Evolutionary conservation across 2,113 vertebrate genomes (phyloP).

Genomic region (Syngnathus scovelli): DNA sequence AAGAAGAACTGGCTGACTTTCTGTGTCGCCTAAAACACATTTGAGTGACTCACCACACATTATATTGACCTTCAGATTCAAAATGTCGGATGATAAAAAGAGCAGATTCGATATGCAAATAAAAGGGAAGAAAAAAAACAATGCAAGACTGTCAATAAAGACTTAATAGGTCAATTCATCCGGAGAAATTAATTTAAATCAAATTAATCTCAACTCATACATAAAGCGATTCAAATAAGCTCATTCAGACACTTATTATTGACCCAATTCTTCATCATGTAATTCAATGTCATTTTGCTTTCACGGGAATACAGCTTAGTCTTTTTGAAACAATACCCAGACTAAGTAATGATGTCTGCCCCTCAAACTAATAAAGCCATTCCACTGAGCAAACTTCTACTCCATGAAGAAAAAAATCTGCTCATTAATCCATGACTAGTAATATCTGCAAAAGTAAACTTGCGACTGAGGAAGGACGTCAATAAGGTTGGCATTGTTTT

Average conservation of each 20-base stretch:
- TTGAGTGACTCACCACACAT: not conserved
- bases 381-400: constrained; percentile 41
- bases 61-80: not conserved
- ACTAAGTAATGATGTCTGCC: constrained; percentile 60
- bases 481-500: not conserved
- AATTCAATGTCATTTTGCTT: constrained; percentile 59
- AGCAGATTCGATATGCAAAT: too few relatives aligned
- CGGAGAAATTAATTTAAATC: constrained; percentile 8
- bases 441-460: not conserved
- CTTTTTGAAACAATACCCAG: constrained; percentile 52
- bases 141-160: not conserved
- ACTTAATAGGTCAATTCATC: not conserved
- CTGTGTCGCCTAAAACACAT: not conserved
- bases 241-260: constrained; percentile 36
- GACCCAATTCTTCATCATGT: constrained; percentile 59
- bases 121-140: not conserved
- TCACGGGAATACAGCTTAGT: constrained; percentile 59
- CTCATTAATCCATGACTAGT: not conserved
- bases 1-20: not conserved
- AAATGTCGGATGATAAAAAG: too few relatives aligned
- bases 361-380: constrained; percentile 50
- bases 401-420: not conserved
- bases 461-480: constrained; percentile 2
- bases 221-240: constrained; percentile 8
- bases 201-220: constrained; percentile 5